A percentile compares a stretch with the other conserved stretches of the same genome.
phyloP scores from a whole-genome alignment of 2,113 vertebrate species.

The Thunnus maccoyii region DNA sequence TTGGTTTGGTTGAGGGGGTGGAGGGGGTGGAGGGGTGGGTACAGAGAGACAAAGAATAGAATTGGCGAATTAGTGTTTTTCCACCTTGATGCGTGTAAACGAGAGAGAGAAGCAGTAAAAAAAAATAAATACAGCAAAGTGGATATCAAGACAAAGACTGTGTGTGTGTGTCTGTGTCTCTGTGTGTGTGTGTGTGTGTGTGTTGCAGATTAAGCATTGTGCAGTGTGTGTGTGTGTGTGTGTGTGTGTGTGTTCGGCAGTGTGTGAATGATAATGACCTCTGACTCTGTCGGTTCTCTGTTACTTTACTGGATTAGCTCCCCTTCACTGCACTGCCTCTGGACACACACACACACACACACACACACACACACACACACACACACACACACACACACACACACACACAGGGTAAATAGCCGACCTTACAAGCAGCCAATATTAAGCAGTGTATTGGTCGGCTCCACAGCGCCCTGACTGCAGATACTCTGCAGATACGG shows the following conservation, averaged over 20 bases:
- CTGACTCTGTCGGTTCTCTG: conserved; percentile 66
- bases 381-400: conserved; percentile 8
- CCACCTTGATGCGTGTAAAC: conserved; percentile 34
- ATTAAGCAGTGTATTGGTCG: conserved; percentile 28
- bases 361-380: conserved; percentile 12
- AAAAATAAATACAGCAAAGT: conserved; percentile 3
- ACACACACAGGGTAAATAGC: conserved; percentile 30
- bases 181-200: conserved; percentile 19
- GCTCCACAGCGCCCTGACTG: not conserved
- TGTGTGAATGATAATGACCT: conserved; percentile 73
- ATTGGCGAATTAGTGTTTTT: conserved; percentile 36
- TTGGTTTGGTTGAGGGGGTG: not conserved
- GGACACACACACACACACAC: conserved; percentile 37
- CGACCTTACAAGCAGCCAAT: conserved; percentile 35
- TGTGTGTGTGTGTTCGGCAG: conserved; percentile 24
- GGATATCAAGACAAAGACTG: conserved; percentile 31
- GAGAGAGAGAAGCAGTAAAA: conserved; percentile 14
- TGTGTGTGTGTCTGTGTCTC: conserved; percentile 32
- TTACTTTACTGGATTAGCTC: conserved; percentile 74
- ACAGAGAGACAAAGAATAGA: conserved; percentile 41
- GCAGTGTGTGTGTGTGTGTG: conserved; percentile 16
- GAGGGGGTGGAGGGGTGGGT: conserved; percentile 16
- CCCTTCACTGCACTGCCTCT: conserved; percentile 54
- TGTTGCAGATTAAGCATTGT: conserved; percentile 35
- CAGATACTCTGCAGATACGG: conserved; percentile 14